Base-by-base conservation (phyloP, 2,113 vertebrate genomes). In the Athene cunicularia region DNA sequence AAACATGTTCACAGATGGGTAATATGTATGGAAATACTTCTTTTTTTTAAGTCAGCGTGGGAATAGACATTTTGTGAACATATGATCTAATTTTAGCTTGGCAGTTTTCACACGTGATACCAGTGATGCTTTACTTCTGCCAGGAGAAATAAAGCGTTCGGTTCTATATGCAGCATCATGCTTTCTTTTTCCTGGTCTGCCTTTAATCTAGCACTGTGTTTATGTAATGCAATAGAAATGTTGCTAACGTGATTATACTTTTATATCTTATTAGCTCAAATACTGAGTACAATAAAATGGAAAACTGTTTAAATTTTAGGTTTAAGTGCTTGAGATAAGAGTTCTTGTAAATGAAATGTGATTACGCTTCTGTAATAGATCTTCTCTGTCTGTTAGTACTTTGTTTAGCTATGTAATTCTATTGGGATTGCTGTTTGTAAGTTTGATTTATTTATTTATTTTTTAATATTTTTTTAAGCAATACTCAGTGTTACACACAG, bases 341-440 rank as follows among this genome's bases (percentile, higher is more conserved):
- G 93, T 95, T 96, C 88, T 94, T 97, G 96, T 97, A 97, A 97
- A 98, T 97, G 96, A 97, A 97, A 98, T 97, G 96, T 96, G 95
- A 97, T 97, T 97, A 96, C 88, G 94, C 92, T 98, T 97, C 91
- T 95, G 81, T 90, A 95, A 92, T 97, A 94, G 91, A 96, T 93
- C 89, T 97, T 71, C 85, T 88, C 85, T 95, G 84, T 96, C 86
- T 90, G 92, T 72, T 93, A 79, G 82, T 41, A 91, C 93, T 97
- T 95, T 93, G 87, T 95, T 95, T 97, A 96, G 89, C 93, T 71
- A 80, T 92, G 96, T 94, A 95, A 93, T 97, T 97, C 95, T 97
- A 63, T 75, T 93, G 91, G 87, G 94, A 91, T 93, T 89, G 95
- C 74, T 86, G 45, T 27, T 93, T 80, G 35, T 67, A 43, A 95